Evolutionary conservation across 2,797 vertebrate genomes (phyloP).

Genomic region (Avahi laniger): DNA sequence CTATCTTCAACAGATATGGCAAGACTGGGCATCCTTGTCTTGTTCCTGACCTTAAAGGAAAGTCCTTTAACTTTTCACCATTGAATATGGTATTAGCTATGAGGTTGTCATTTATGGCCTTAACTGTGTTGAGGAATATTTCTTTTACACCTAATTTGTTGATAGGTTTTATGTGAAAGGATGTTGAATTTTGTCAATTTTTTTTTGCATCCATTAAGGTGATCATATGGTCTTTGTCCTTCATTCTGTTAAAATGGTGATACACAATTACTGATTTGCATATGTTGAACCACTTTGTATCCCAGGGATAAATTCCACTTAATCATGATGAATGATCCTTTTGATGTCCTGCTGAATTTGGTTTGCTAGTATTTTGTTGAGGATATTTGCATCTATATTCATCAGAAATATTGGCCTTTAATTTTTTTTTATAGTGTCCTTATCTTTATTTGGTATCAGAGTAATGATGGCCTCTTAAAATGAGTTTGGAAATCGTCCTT

Average conservation of each 20-base stretch:
- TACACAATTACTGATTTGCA: background rate
- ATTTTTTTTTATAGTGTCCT: background rate
- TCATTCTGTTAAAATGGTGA: background rate
- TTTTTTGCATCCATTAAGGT: background rate
- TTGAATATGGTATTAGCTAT: background rate
- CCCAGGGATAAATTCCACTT: background rate
- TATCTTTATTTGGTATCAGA: background rate
- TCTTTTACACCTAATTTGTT: background rate
- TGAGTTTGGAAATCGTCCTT: background rate
- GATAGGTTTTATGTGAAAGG: background rate
- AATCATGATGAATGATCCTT: background rate
- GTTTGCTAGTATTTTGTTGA: background rate
- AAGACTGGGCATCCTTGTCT: background rate
- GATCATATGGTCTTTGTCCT: background rate
- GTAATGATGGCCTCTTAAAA: background rate
- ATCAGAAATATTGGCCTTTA: background rate
- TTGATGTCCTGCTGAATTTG: background rate
- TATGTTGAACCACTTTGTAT: background rate
- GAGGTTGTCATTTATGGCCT: background rate
- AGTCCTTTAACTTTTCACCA: background rate
- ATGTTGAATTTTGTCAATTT: background rate
- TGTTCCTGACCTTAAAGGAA: background rate
- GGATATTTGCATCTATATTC: background rate
- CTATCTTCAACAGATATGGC: background rate
- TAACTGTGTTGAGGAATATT: background rate